A percentile compares a stretch with the other conserved stretches of the same genome.
Evolutionary conservation across 2,888 invertebrate genomes (phyloP).

Genomic region (Chymomyza caudatula): DNA sequence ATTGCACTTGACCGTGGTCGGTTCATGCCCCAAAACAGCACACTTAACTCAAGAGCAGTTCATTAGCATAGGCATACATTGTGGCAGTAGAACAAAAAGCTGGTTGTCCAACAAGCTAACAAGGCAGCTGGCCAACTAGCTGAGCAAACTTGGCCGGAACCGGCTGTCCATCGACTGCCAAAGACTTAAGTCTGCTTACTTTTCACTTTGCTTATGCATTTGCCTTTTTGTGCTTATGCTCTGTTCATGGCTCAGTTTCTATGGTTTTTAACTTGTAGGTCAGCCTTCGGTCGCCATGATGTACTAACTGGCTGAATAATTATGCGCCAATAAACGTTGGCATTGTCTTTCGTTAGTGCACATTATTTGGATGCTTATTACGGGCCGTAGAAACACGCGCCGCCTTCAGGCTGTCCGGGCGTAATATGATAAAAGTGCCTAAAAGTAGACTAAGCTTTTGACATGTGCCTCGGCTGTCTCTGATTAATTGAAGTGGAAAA

Average conservation of each 20-base stretch:
- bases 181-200: conserved; percentile 43
- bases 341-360: conserved; percentile 31
- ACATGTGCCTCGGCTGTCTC: conserved; percentile 34
- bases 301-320: conserved; percentile 39
- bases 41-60: conserved; percentile 21
- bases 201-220: conserved; percentile 52
- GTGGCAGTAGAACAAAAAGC: not conserved
- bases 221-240: conserved; percentile 16
- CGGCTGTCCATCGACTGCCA: conserved; percentile 1
- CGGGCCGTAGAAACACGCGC: conserved; percentile 26
- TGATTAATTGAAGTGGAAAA: conserved; percentile 55
- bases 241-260: conserved; percentile 12
- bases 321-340: conserved; percentile 28
- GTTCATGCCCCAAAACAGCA: not conserved
- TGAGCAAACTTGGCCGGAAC: not conserved
- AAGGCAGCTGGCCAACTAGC: not conserved
- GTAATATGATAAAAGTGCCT: conserved; percentile 58
- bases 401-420: conserved; percentile 11
- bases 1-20: too few species aligned
- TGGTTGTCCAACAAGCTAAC: not conserved
- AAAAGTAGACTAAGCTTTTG: conserved; percentile 54
- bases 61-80: conserved; percentile 46
- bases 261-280: conserved; percentile 36
- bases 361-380: conserved; percentile 26
- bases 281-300: conserved; percentile 15